phyloP scores from a whole-genome alignment of 2,888 invertebrate genomes.

The Rosalia funebris region DNA sequence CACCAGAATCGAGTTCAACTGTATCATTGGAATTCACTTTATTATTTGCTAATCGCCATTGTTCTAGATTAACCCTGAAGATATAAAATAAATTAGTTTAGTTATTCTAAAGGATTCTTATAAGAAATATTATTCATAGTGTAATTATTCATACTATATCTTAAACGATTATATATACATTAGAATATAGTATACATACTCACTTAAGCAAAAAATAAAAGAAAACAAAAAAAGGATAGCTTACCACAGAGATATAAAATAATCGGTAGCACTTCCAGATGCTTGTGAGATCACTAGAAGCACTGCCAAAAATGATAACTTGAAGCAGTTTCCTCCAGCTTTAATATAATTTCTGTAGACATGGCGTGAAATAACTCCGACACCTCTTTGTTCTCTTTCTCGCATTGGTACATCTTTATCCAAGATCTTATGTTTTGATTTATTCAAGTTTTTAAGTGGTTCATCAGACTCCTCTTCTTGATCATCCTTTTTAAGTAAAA shows the following conservation, averaged over 20 bases:
- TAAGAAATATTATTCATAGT: too few relatives aligned
- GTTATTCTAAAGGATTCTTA: too few relatives aligned
- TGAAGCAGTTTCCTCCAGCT: constrained; percentile 74
- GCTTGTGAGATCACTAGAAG: constrained; percentile 38
- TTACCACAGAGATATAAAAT: constrained; percentile 82
- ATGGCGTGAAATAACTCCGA: constrained; percentile 66
- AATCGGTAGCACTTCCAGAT: constrained; percentile 79
- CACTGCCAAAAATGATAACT: constrained; percentile 65
- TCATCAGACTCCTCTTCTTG: constrained; percentile 27
- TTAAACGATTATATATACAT: too few relatives aligned
- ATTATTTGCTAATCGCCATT: neutral
- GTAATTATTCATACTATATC: too few relatives aligned
- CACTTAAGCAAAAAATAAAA: too few relatives aligned
- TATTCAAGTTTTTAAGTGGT: constrained; percentile 1
- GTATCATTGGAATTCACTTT: neutral
- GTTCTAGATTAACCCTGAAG: constrained; percentile 14
- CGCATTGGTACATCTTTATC: constrained; percentile 54
- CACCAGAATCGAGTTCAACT: neutral
- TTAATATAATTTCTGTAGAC: constrained; percentile 76
- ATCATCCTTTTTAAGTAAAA: constrained; percentile 26
- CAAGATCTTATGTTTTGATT: constrained; percentile 17
- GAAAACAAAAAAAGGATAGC: too few relatives aligned
- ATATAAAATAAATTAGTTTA: too few relatives aligned
- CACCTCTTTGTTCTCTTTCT: constrained; percentile 69
- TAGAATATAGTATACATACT: too few relatives aligned